phyloP scores from a whole-genome alignment of 2,797 vertebrate species.

The Chiloscyllium punctatum region DNA sequence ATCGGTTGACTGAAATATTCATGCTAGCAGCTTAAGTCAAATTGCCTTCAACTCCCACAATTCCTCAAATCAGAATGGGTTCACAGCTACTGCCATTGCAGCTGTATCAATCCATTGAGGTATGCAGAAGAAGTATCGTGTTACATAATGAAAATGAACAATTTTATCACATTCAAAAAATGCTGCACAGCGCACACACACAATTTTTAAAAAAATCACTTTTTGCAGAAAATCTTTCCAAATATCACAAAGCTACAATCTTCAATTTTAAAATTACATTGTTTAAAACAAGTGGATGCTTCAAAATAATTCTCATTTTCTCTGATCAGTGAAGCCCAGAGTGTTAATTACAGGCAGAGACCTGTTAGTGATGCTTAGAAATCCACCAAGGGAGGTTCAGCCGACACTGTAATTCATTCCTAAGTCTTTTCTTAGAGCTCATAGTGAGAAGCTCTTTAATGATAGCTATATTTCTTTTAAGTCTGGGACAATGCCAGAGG shows the following conservation, averaged over 20 bases:
- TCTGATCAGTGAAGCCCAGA: background rate
- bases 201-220: background rate
- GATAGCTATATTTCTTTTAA: background rate
- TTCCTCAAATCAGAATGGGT: background rate
- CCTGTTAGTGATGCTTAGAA: background rate
- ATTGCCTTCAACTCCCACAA: slow-evolving; percentile 5
- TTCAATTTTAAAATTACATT: background rate
- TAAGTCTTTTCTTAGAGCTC: slow-evolving; percentile 9
- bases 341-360: slow-evolving; percentile 11
- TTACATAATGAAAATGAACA: slow-evolving; percentile 4
- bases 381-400: background rate
- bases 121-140: background rate
- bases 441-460: background rate
- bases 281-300: slow-evolving; percentile 1
- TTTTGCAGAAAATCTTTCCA: background rate
- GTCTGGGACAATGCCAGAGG: background rate
- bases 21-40: background rate
- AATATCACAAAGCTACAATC: background rate
- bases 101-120: background rate
- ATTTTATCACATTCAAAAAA: slow-evolving; percentile 11
- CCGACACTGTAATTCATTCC: background rate
- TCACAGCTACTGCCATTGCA: background rate
- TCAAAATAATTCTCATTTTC: slow-evolving; percentile 14
- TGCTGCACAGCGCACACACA: background rate
- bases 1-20: slow-evolving; percentile 5